Conservation (phyloP, 2,113 vertebrate genomes). For the Myanophis thanlyinensis region DNA sequence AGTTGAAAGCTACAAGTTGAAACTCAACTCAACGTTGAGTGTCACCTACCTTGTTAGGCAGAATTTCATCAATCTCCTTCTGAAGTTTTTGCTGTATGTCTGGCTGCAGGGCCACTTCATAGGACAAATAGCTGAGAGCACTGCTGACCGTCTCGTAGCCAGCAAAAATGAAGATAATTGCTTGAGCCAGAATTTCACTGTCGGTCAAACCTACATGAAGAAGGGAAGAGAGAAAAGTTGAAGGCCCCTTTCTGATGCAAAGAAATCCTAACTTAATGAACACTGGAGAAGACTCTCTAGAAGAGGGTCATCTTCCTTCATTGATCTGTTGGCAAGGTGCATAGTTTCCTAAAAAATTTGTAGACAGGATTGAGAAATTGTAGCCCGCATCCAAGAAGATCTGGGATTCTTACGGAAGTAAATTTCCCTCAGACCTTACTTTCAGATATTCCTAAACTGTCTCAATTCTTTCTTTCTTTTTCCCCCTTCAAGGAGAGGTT, state of each 20-base stretch:
- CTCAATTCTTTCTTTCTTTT: background rate
- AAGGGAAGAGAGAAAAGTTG: background rate
- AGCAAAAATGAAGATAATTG: conserved; percentile 77
- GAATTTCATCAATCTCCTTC: conserved; percentile 73
- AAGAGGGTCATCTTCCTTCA: background rate
- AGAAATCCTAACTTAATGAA: background rate
- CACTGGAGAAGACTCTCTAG: background rate
- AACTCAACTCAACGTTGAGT: background rate
- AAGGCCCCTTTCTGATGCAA: background rate
- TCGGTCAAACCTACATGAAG: conserved; percentile 72
- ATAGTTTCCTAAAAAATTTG: background rate
- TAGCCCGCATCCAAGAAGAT: background rate
- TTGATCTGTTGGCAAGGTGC: background rate
- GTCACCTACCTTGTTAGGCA: conserved; percentile 74
- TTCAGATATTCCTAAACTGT: background rate
- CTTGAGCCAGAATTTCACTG: conserved; percentile 74
- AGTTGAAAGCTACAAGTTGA: background rate
- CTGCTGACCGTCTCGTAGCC: conserved; percentile 81
- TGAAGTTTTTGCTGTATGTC: conserved; percentile 71
- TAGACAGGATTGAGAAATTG: background rate
- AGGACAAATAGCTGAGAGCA: conserved; percentile 58
- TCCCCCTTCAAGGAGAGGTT: background rate
- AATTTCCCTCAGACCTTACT: background rate
- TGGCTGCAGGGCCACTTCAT: conserved; percentile 72
- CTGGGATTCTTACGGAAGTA: background rate